Evolutionary conservation across 2,797 vertebrate genomes (phyloP).

Genomic region (Cyprinella venusta): DNA sequence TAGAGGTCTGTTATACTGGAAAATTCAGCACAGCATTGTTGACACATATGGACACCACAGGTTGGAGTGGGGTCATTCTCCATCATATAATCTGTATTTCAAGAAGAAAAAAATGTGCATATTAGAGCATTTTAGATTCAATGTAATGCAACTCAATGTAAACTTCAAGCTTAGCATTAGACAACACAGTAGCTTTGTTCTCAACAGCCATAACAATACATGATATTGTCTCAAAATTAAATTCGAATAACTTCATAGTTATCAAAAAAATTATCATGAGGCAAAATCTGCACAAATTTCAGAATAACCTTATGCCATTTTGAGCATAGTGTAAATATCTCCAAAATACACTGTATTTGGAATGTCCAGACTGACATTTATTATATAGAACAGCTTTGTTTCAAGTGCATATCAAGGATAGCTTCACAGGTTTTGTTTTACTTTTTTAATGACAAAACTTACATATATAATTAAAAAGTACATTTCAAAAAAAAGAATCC

Average conservation of each 20-base stretch:
- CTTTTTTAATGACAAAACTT: background rate
- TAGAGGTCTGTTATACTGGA: conserved; percentile 95
- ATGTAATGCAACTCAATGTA: background rate
- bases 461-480: background rate
- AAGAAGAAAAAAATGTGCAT: conserved; percentile 70
- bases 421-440: background rate
- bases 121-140: background rate
- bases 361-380: background rate
- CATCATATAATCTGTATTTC: conserved; percentile 88
- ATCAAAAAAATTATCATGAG: background rate
- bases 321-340: background rate
- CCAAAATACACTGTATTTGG: background rate
- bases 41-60: conserved; percentile 93
- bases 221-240: background rate
- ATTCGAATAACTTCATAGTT: background rate
- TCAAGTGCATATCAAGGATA: background rate
- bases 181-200: background rate
- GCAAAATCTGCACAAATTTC: background rate
- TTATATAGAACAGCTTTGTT: background rate
- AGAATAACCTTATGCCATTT: background rate
- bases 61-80: conserved; percentile 86
- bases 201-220: background rate
- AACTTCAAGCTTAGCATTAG: background rate
- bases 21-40: conserved; percentile 98
- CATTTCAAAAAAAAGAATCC: background rate